phyloP scores from a whole-genome alignment of 2,888 invertebrate genomes.

The Rhodophaea formosa region DNA sequence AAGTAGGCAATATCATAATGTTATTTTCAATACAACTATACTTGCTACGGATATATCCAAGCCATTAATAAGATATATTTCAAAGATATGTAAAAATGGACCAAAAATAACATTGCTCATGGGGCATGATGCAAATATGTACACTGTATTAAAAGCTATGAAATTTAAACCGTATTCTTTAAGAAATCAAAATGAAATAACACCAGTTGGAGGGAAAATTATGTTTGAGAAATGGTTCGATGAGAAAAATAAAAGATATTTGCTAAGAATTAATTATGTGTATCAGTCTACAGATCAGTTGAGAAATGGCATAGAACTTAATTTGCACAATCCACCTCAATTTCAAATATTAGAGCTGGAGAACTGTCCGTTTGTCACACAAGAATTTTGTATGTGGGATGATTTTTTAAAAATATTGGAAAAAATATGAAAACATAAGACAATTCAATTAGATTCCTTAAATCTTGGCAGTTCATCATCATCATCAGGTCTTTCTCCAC shows the following conservation, averaged over 20 bases:
- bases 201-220: slow-evolving; percentile 64
- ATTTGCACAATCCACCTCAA: slow-evolving; percentile 51
- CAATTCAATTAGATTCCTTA: too few species aligned
- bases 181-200: slow-evolving; percentile 49
- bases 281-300: slow-evolving; percentile 58
- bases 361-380: slow-evolving; percentile 43
- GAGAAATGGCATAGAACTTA: slow-evolving; percentile 46
- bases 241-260: slow-evolving; percentile 32
- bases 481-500: too few species aligned
- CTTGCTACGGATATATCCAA: slow-evolving; percentile 60
- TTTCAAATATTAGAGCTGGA: slow-evolving; percentile 48
- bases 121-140: slow-evolving; percentile 71
- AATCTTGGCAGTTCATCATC: too few species aligned
- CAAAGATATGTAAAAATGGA: slow-evolving; percentile 36
- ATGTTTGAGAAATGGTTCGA: slow-evolving; percentile 67
- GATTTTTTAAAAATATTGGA: slow-evolving; percentile 41
- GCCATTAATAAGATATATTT: slow-evolving; percentile 54
- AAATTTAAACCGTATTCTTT: slow-evolving; percentile 49
- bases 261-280: slow-evolving; percentile 59
- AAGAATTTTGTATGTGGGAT: slow-evolving; percentile 62
- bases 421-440: not conserved
- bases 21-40: slow-evolving; percentile 58
- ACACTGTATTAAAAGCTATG: slow-evolving; percentile 54
- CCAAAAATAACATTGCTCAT: slow-evolving; percentile 56
- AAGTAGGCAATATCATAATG: slow-evolving; percentile 56